Conservation (phyloP, 30 jellyfish, hydroid and myxozoan species). For the Morbakka virulenta region DNA sequence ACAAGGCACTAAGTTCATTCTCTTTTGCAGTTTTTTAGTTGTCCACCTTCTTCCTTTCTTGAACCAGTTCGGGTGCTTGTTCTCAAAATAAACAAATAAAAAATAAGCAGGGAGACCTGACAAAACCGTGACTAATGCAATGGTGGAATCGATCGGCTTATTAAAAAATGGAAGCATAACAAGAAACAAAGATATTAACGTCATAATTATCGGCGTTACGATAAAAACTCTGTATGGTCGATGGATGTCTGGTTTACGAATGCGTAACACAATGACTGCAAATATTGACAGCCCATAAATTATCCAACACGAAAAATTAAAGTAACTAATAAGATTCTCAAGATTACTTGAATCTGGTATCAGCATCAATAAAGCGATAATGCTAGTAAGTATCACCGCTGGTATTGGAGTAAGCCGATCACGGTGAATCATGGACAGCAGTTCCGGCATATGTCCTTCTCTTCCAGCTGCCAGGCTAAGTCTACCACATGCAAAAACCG, state of each 20-base stretch:
- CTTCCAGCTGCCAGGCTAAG: slow-evolving; percentile 73
- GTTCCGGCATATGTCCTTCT: slow-evolving; percentile 74
- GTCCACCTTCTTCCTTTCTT: no score
- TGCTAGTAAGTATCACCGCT: slow-evolving; percentile 38
- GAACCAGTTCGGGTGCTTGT: slow-evolving; percentile 5
- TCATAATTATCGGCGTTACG: slow-evolving; percentile 53
- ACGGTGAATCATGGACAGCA: slow-evolving; percentile 50
- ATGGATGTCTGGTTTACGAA: slow-evolving; percentile 40
- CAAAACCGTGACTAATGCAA: slow-evolving; percentile 22
- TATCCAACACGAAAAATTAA: slow-evolving; percentile 58
- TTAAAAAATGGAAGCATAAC: slow-evolving; percentile 45
- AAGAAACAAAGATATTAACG: slow-evolving; percentile 41
- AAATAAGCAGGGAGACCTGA: slow-evolving; percentile 63
- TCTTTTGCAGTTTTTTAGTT: no score
- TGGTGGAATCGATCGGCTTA: slow-evolving; percentile 37
- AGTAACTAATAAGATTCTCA: slow-evolving; percentile 48
- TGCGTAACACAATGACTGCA: slow-evolving; percentile 64
- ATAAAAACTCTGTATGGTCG: slow-evolving; percentile 72
- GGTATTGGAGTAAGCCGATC: slow-evolving; percentile 64
- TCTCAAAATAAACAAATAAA: slow-evolving; percentile 8
- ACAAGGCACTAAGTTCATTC: no score
- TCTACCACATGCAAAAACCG: slow-evolving; percentile 67
- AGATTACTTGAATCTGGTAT: slow-evolving; percentile 59
- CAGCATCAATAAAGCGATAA: slow-evolving; percentile 44
- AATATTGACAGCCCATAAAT: slow-evolving; percentile 44